phyloP scores from a whole-genome alignment of 2,113 vertebrate genomes.

The Chamaetylas fuelleborni region DNA sequence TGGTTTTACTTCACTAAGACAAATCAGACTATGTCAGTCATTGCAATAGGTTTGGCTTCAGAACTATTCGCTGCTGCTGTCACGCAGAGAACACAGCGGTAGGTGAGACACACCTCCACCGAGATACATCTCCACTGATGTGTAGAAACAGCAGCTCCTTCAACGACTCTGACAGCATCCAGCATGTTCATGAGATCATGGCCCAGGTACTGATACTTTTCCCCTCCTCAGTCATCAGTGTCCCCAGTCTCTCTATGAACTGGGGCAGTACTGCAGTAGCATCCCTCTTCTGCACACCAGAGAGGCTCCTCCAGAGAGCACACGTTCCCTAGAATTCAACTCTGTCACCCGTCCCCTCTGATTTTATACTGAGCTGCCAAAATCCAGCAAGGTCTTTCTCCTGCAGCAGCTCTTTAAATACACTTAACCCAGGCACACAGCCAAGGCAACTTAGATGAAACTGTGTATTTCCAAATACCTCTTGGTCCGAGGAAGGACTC shows the following conservation, averaged over 20 bases:
- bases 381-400: background rate
- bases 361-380: background rate
- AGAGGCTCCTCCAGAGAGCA: background rate
- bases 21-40: background rate
- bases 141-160: background rate
- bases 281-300: no score
- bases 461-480: background rate
- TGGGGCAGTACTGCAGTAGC: background rate
- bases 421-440: background rate
- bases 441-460: background rate
- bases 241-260: background rate
- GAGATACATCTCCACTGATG: background rate
- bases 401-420: background rate
- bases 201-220: no score
- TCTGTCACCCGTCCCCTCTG: background rate
- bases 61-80: accelerated
- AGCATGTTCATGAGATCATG: accelerated
- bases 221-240: background rate
- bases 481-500: background rate
- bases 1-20: background rate
- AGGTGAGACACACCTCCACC: accelerated
- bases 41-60: background rate
- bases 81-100: background rate
- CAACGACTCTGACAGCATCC: background rate
- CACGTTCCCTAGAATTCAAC: background rate